These are phyloP conservation scores for Drosophila demipolita DNA, from an alignment of 2,888 invertebrate species.

Conservation along the genomic window DNA sequence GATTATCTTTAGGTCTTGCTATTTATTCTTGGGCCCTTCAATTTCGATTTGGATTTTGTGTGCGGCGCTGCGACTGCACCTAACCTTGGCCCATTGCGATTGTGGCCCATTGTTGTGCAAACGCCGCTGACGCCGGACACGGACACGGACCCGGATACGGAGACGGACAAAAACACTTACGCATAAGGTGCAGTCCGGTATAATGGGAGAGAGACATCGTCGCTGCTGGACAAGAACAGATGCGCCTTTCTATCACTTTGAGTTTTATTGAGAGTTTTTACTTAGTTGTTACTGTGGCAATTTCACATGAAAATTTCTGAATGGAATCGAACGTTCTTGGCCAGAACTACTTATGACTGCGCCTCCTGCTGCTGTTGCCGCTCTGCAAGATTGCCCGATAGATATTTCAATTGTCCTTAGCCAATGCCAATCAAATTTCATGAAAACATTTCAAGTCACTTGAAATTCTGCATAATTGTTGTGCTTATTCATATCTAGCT, in stretches of 20 bases:
- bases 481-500: background rate
- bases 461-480: background rate
- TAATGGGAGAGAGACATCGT: conserved; percentile 27
- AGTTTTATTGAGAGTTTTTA: conserved; percentile 38
- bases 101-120: conserved; percentile 55
- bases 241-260: conserved; percentile 27
- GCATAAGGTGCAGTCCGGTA: conserved; percentile 36
- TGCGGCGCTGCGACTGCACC: conserved; percentile 40
- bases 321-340: conserved; percentile 33
- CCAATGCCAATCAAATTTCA: background rate
- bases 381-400: conserved; percentile 26
- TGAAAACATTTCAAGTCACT: background rate
- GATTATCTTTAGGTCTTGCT: background rate
- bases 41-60: conserved; percentile 6
- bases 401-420: background rate
- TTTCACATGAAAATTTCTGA: conserved; percentile 51
- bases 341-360: conserved; percentile 43
- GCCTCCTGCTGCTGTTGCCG: conserved; percentile 20
- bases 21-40: background rate
- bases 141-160: background rate
- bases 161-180: conserved; percentile 10
- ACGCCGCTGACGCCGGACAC: conserved; percentile 55
- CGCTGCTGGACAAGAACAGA: conserved; percentile 29
- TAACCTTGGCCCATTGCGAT: conserved; percentile 49
- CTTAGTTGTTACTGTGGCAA: background rate